These are phyloP conservation scores for Glaucidium brasilianum DNA, from an alignment of 2,113 vertebrate genomes.

Conservation along the genomic window DNA sequence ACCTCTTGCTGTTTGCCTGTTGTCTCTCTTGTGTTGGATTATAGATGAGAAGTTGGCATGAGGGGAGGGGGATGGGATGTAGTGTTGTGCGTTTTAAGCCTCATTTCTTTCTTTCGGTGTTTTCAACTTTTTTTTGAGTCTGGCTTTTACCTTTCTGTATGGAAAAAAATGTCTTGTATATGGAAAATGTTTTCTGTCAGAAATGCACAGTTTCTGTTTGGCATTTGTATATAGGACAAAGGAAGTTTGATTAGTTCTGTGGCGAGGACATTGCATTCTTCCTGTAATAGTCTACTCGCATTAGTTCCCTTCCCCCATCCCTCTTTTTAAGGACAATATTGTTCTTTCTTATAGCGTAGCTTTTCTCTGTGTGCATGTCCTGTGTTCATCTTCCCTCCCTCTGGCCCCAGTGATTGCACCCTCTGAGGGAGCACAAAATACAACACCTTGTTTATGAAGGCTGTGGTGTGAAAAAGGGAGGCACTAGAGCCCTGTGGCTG, in stretches of 20 bases:
- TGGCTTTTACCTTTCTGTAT: not conserved
- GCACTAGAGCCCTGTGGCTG: not conserved
- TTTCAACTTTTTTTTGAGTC: slow-evolving; percentile 14
- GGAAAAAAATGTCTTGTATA: not conserved
- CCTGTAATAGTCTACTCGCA: not conserved
- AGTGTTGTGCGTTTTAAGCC: slow-evolving; percentile 60
- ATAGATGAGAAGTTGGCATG: slow-evolving; percentile 76
- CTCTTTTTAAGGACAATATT: not conserved
- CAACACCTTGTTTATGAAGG: not conserved
- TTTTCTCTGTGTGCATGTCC: not conserved
- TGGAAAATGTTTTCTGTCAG: slow-evolving; percentile 1
- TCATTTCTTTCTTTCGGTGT: slow-evolving; percentile 55
- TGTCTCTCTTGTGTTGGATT: slow-evolving; percentile 82
- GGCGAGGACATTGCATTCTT: not conserved
- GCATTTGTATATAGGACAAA: not conserved
- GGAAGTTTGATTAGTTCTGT: not conserved
- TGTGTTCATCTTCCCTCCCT: not conserved
- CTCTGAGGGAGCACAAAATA: not conserved
- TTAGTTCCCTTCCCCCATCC: not conserved
- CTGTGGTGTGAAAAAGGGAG: not conserved
- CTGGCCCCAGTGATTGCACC: not conserved
- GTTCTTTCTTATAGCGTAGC: not conserved
- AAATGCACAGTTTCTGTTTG: not conserved
- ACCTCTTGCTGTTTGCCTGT: slow-evolving; percentile 88
- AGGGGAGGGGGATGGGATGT: slow-evolving; percentile 57